Conservation (phyloP, 2,113 vertebrate species). For the Paradoxurus hermaphroditus region DNA sequence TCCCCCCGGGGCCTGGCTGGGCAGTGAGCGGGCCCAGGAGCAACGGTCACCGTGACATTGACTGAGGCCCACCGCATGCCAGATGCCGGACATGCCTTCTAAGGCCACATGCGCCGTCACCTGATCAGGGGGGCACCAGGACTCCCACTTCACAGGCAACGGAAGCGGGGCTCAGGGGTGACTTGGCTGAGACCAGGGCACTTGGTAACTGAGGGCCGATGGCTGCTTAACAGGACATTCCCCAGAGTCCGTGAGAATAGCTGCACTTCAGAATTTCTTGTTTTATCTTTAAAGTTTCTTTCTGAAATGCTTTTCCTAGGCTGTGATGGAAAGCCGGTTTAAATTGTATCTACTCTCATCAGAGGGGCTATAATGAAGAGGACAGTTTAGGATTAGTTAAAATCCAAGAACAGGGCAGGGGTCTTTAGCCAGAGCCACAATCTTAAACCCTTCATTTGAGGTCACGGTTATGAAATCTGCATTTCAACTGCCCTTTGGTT, state of each 20-base stretch:
- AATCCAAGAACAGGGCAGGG: neutral
- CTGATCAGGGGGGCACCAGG: neutral
- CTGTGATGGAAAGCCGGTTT: neutral
- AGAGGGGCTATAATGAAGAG: neutral
- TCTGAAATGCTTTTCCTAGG: neutral
- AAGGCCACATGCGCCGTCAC: neutral
- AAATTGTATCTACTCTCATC: neutral
- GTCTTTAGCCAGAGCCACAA: neutral
- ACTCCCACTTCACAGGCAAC: neutral
- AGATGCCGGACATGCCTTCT: neutral
- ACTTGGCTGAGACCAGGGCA: neutral
- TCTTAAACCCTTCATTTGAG: neutral
- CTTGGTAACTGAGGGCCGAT: neutral
- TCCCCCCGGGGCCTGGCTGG: neutral
- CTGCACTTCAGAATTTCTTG: neutral
- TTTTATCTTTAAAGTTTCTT: neutral
- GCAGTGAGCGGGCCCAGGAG: neutral
- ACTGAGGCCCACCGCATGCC: conserved; percentile 38
- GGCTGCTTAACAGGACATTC: neutral
- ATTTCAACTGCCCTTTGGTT: neutral
- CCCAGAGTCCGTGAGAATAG: neutral
- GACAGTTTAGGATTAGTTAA: neutral
- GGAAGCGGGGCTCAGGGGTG: neutral
- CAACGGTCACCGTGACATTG: neutral
- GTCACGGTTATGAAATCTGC: neutral